Percentiles rank a stretch among this genome's conserved stretches.
These are phyloP conservation scores for Drosophila barbarae DNA, from an alignment of 2,888 invertebrate genomes.

Conservation along the genomic window DNA sequence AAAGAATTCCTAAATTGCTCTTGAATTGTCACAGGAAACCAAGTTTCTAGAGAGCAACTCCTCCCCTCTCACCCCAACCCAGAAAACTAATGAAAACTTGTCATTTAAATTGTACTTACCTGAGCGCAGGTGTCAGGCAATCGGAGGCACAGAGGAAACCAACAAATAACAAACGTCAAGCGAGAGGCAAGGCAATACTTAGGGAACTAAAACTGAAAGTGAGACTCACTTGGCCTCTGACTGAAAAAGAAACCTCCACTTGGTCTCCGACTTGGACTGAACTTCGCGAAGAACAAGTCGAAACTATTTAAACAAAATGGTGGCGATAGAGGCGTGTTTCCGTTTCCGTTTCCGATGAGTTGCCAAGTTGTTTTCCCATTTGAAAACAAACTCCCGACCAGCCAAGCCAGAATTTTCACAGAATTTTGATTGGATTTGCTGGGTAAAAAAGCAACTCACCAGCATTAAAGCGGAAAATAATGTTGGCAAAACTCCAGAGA, in stretches of 20 bases:
- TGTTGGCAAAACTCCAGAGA: slow-evolving; percentile 1
- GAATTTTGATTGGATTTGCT: slow-evolving; percentile 3
- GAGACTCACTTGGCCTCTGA: not conserved
- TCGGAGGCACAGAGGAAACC: not conserved
- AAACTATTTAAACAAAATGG: slow-evolving; percentile 23
- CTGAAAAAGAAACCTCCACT: not conserved
- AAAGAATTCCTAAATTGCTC: too few relatives aligned
- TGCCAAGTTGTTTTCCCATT: slow-evolving; percentile 16
- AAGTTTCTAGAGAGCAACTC: not conserved
- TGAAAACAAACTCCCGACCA: slow-evolving; percentile 10
- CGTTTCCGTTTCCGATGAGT: slow-evolving; percentile 23
- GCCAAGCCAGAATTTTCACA: not conserved
- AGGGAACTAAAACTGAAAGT: slow-evolving; percentile 1
- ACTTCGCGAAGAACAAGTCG: slow-evolving; percentile 8
- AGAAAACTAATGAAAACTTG: slow-evolving; percentile 1
- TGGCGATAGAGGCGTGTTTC: slow-evolving; percentile 17
- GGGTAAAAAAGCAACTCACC: not conserved
- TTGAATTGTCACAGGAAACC: not conserved
- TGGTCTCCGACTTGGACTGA: not conserved
- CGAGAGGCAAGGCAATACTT: slow-evolving; percentile 4
- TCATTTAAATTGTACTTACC: slow-evolving; percentile 24
- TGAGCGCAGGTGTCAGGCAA: slow-evolving; percentile 5
- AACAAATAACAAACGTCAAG: slow-evolving; percentile 4
- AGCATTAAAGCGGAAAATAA: slow-evolving; percentile 10
- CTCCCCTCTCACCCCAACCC: not conserved